These are phyloP conservation scores for Camponotus floridanus DNA, from an alignment of 1,140 invertebrate species.

Conservation along the genomic window DNA sequence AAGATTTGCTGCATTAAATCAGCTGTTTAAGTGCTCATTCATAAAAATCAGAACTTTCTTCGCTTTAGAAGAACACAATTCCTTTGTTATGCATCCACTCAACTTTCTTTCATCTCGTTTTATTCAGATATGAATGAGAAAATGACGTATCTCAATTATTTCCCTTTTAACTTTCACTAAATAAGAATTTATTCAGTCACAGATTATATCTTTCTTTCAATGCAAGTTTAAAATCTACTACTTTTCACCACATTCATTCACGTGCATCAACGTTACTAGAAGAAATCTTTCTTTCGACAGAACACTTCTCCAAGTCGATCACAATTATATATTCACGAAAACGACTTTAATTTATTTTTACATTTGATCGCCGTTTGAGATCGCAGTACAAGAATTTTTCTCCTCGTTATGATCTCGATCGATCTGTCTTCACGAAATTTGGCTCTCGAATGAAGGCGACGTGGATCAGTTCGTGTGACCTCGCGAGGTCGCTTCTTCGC, in stretches of 20 bases:
- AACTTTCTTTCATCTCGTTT: not conserved
- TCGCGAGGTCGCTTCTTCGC: conserved; percentile 52
- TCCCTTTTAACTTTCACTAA: not conserved
- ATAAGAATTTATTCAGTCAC: not conserved
- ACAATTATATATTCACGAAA: conserved; percentile 17
- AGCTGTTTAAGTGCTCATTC: not conserved
- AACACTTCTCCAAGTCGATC: not conserved
- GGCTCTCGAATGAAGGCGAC: conserved; percentile 9
- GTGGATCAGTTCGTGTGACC: conserved; percentile 32
- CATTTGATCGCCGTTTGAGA: not conserved
- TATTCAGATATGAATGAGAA: not conserved
- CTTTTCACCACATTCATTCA: conserved; percentile 2
- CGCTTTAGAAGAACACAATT: not conserved
- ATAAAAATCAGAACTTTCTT: not conserved
- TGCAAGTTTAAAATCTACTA: not conserved
- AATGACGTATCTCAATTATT: not conserved
- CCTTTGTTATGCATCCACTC: conserved; percentile 16
- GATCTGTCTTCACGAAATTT: not conserved
- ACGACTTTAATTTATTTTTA: not conserved
- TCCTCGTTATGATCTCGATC: not conserved
- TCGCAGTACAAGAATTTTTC: not conserved
- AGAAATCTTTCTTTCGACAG: not conserved
- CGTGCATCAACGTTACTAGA: not conserved
- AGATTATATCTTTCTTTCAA: not conserved
- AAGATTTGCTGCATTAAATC: not conserved